Conservation (phyloP, 2,797 vertebrate species). For the Pantherophis alleghaniensis region DNA sequence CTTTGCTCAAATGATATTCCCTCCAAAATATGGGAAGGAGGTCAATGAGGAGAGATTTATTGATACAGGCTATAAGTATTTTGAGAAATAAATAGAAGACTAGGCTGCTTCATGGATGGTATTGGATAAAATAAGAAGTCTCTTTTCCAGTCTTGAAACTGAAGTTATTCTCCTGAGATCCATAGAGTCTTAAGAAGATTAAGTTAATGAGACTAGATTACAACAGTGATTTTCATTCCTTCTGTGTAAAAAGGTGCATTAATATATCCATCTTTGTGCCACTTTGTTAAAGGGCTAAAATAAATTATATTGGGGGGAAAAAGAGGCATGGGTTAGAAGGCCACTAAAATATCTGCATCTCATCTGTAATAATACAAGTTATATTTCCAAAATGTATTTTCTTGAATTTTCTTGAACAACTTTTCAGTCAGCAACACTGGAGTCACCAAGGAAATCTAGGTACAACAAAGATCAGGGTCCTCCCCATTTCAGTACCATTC, state of each 20-base stretch:
- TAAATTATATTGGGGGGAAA: not conserved
- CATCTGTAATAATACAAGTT: not conserved
- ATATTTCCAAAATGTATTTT: not conserved
- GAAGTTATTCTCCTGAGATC: not conserved
- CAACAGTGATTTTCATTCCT: not conserved
- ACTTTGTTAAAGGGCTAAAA: not conserved
- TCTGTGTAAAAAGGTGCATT: not conserved
- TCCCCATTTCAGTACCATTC: not conserved
- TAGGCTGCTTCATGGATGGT: no score
- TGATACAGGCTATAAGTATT: not conserved
- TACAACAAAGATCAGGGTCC: not conserved
- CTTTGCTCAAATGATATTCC: not conserved
- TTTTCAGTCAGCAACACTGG: not conserved
- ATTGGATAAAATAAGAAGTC: not conserved
- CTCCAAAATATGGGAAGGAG: not conserved
- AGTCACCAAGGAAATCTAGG: not conserved
- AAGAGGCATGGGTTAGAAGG: not conserved
- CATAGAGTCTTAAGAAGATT: not conserved
- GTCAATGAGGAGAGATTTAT: not conserved
- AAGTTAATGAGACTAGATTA: not conserved
- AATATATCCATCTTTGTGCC: not conserved
- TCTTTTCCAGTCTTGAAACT: not conserved
- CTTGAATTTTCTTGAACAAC: not conserved
- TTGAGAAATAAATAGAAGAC: not conserved
- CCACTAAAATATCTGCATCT: not conserved